Evolutionary conservation across 2,888 invertebrate species (phyloP), one percentile per base, ranked within the genome.

Genomic region (Sycophila texana): DNA sequence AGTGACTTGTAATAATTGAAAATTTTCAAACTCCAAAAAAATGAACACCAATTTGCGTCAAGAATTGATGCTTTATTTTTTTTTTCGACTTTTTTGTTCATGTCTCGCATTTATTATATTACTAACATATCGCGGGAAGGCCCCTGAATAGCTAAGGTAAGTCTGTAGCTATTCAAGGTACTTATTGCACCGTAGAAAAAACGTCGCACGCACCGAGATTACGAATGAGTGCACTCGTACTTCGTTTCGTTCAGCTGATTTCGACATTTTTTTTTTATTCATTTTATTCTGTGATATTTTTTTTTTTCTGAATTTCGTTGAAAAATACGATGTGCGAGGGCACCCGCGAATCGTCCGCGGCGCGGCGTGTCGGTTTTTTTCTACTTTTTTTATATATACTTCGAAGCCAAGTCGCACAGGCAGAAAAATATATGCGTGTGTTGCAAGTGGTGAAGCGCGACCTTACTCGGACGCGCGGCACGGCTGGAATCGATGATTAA

Each of bases 171-270:
- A 60, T 65, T 79, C 74, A 79, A 79, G 71, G 74, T 79, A 79
- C 70, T 79, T 79, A 79, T 79, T 79, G 74, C 79, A 74, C 79
- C 70, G 74, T 79, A 70, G 71, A 74, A 78, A 66, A 74, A 70
- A 57, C 57, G 30, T 63, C 39, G 30, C 53, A 5, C 51, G 30
- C 63, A 16, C 14, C 55, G 76, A 55, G 63, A 47, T 70, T 30
- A 30, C 63, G 30, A 61, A 30, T 13, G 26, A 3, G 26, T 18
- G 20, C 39, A 16, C 57, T 58, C 47, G 39, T 58, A 18, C 39
- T 14, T 58, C 14, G 58, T 22, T 70, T 58, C 20, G 53, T 58
- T n/a, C n/a, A 14, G 14, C 53, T 1, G 16, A 53, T 53, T 53
- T 53, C n/a, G 14, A 53, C 4, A 13, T 53, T n/a, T n/a, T 14